Conservation (phyloP, 2,113 vertebrate species). For the Anser brachyrhynchus region DNA sequence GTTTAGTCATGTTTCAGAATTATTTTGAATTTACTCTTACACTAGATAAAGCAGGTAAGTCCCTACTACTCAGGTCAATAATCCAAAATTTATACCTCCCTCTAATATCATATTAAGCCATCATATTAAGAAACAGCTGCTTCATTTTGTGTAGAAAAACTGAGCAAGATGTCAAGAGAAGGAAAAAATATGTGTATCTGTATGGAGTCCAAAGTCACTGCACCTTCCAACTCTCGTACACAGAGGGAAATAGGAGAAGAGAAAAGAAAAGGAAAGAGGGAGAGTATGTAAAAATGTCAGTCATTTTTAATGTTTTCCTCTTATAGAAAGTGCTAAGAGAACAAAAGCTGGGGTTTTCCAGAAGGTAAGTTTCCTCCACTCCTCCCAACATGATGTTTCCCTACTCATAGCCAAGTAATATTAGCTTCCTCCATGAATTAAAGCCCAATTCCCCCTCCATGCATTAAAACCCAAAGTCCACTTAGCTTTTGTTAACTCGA, state of each 20-base stretch:
- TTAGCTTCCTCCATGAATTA: not conserved
- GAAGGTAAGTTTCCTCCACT: not conserved
- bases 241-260: not conserved
- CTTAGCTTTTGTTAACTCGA: not conserved
- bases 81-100: not conserved
- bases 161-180: not conserved
- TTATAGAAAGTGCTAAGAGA: not conserved
- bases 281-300: not conserved
- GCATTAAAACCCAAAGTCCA: not conserved
- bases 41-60: not conserved
- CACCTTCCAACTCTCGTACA: not conserved
- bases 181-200: not conserved
- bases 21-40: not conserved
- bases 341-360: not conserved
- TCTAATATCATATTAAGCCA: not conserved
- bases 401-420: not conserved
- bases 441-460: not conserved
- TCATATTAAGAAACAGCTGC: not conserved
- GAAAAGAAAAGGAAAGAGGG: not conserved
- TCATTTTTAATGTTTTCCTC: not conserved
- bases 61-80: not conserved
- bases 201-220: not conserved
- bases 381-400: not conserved
- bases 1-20: not conserved
- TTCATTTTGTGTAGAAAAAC: not conserved